Evolutionary conservation across 2,797 vertebrate genomes (phyloP), one percentile per base, ranked within the genome.

Genomic region (Tragopan temminckii): DNA sequence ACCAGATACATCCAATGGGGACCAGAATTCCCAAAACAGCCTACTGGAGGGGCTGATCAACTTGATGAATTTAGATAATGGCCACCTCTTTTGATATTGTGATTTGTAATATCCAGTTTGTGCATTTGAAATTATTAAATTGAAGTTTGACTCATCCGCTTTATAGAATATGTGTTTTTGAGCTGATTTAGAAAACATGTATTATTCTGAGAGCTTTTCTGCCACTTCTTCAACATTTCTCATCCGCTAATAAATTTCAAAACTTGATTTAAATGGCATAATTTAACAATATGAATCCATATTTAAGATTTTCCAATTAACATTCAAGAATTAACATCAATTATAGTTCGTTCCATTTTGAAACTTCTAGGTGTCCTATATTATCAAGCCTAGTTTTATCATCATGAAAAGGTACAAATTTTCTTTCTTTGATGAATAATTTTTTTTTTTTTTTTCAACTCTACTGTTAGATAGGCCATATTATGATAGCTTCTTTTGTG

Each of bases 221-320:
- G 35, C 23, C 9, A 75, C 55, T 53, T 87, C 71, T 93, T 90
- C 79, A 92, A 66, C 45, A 69, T 80, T 93, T 87, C 69, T 89
- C 62, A 94, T 87, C 62, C 89, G 27, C n/a, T 94, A 89, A 90
- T 69, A 90, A 63, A 75, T 83, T 66, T 88, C 4, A 69, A 62
- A 80, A 33, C 66, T 78, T 93, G 50, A 95, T 93, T 85, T 92
- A 89, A 93, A 79, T 66, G 64, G 13, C 63, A 57, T 83, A 53
- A 87, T 83, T 92, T 40, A 83, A 90, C 14, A 94, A 90, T 81
- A 68, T 8, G 23, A 66, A 94, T 83, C 45, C 64, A 78, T 95
- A 95, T 91, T 94, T 92, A 95, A 90, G 55, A 89, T 88, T 84
- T 85, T 14, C 11, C 55, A 67, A 55, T 85, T 35, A 94, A 80